Evolutionary conservation across 2,113 vertebrate species (phyloP).

Genomic region (Jaculus jaculus): DNA sequence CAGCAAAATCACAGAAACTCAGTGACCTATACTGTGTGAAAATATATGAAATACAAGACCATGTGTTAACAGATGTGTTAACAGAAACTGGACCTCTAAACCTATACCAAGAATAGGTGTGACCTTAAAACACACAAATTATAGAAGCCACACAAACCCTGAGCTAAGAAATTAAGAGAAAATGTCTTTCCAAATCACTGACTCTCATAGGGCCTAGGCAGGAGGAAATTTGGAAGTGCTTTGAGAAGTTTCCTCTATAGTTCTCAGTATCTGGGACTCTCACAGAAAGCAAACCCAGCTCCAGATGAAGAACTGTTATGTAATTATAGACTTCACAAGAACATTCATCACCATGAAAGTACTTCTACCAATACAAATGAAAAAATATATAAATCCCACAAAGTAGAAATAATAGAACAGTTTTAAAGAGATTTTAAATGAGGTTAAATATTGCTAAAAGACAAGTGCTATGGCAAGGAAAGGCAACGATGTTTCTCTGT

Average conservation of each 20-base stretch:
- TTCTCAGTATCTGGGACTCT: neutral
- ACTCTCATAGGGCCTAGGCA: constrained; percentile 1
- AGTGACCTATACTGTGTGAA: neutral
- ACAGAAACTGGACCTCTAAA: constrained; percentile 23
- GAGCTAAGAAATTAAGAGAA: constrained; percentile 42
- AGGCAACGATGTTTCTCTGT: neutral
- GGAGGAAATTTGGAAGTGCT: constrained; percentile 11
- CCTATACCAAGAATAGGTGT: neutral
- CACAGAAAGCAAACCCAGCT: neutral
- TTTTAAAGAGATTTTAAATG: constrained; percentile 1
- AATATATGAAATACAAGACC: neutral
- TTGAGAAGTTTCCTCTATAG: neutral
- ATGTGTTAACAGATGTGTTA: constrained; percentile 9
- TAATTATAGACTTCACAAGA: constrained; percentile 38
- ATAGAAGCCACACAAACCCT: neutral
- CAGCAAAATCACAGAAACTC: neutral
- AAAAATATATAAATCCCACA: neutral
- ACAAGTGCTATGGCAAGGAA: neutral
- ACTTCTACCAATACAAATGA: neutral
- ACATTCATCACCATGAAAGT: neutral
- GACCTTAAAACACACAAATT: neutral
- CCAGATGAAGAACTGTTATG: neutral
- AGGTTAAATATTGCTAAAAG: constrained; percentile 12
- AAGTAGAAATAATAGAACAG: constrained; percentile 2
- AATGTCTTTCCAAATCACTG: neutral